These are phyloP conservation scores for Cirrhinus mrigala DNA, from an alignment of 2,797 vertebrate genomes.

Conservation along the genomic window DNA sequence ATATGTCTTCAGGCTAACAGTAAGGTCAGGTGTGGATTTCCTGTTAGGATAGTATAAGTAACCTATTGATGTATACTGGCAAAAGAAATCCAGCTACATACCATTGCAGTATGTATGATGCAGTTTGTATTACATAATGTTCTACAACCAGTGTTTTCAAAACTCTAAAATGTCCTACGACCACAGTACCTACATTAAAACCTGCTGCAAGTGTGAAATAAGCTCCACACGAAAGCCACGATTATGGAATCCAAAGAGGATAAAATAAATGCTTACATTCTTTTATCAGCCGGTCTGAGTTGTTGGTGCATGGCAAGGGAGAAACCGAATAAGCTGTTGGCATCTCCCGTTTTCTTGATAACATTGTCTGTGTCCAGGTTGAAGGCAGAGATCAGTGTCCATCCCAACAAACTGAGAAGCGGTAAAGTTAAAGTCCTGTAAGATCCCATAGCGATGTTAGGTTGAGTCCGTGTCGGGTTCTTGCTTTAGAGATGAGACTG, in stretches of 20 bases:
- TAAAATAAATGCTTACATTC: slow-evolving; percentile 78
- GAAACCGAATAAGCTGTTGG: slow-evolving; percentile 84
- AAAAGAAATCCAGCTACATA: background rate
- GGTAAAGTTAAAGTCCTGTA: slow-evolving; percentile 35
- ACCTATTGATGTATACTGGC: no score
- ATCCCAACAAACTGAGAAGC: slow-evolving; percentile 54
- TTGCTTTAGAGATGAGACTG: background rate
- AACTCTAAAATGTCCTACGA: background rate
- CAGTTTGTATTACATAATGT: background rate
- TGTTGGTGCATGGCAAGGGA: slow-evolving; percentile 86
- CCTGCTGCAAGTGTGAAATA: background rate
- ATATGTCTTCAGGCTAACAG: background rate
- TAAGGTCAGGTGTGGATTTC: background rate
- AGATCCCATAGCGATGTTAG: slow-evolving; percentile 50
- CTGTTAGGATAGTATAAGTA: background rate
- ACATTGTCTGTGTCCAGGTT: slow-evolving; percentile 82
- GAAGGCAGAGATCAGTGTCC: slow-evolving; percentile 71
- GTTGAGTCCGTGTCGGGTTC: slow-evolving; percentile 1
- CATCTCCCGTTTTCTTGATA: slow-evolving; percentile 78
- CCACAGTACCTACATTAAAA: background rate
- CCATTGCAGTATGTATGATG: background rate
- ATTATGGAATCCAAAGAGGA: background rate
- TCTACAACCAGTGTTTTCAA: background rate
- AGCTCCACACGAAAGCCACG: background rate
- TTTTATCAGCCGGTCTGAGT: slow-evolving; percentile 77